Evolutionary conservation across 1,140 invertebrate species (phyloP).

Genomic region (Drosophila obscura): DNA sequence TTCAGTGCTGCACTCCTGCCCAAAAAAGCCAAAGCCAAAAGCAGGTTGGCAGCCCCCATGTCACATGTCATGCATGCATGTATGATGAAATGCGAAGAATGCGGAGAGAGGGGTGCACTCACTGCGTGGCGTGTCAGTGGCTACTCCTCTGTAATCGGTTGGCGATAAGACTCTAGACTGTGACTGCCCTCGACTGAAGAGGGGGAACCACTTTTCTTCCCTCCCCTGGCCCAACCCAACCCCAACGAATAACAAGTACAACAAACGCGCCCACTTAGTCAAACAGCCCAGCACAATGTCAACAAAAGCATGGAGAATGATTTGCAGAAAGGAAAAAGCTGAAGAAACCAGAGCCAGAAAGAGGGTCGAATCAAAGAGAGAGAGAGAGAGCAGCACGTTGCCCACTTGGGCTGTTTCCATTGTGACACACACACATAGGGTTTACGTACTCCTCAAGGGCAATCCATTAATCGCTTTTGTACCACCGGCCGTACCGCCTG

Average conservation of each 20-base stretch:
- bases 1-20: no score
- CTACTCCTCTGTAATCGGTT: no score
- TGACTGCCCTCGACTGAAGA: constrained; percentile 1
- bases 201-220: neutral
- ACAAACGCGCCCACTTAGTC: constrained; percentile 60
- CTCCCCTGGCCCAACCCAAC: neutral
- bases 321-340: constrained; percentile 11
- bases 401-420: constrained; percentile 71
- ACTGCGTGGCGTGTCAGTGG: neutral
- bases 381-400: neutral
- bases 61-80: no score
- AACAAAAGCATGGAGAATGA: constrained; percentile 38
- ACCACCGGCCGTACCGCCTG: neutral
- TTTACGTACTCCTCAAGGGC: constrained; percentile 46
- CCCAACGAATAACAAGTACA: constrained; percentile 28
- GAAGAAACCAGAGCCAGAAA: constrained; percentile 10
- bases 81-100: no score
- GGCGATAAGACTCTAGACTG: no score
- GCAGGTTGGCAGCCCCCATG: no score
- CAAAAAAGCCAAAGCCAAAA: no score
- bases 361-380: constrained; percentile 3
- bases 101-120: neutral
- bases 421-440: constrained; percentile 49
- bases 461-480: constrained; percentile 37
- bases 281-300: constrained; percentile 51